phyloP scores from a whole-genome alignment of 2,113 vertebrate genomes.

The Phaethornis superciliosus region DNA sequence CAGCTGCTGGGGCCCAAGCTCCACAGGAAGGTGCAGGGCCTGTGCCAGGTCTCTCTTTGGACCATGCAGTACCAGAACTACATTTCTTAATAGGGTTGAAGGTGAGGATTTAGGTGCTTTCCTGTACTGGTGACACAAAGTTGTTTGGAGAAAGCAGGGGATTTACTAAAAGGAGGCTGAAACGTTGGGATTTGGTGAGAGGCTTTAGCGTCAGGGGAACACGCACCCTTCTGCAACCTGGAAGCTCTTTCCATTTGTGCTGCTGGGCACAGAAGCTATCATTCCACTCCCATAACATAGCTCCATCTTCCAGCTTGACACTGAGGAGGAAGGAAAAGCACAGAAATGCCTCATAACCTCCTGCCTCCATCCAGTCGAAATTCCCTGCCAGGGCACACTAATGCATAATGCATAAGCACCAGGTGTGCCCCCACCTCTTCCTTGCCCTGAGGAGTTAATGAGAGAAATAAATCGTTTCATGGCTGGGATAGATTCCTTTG shows the following conservation, averaged over 20 bases:
- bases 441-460: not conserved
- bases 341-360: conserved; percentile 18
- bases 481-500: not conserved
- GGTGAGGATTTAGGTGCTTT: not conserved
- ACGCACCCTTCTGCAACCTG: rapidly evolving
- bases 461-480: not conserved
- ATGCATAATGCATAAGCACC: conserved; percentile 2
- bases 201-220: rapidly evolving
- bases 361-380: not conserved
- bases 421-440: not conserved
- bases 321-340: not conserved
- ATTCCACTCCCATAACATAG: not conserved
- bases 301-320: not conserved
- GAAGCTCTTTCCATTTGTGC: not conserved
- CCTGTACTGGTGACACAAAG: not conserved
- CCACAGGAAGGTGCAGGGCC: not conserved
- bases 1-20: not conserved
- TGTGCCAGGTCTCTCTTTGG: not conserved
- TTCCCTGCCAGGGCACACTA: rapidly evolving
- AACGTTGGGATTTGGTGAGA: not conserved
- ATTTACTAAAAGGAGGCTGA: not conserved
- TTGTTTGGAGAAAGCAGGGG: not conserved
- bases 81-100: not conserved
- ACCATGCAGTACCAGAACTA: not conserved
- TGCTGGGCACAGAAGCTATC: not conserved